Base-by-base conservation (phyloP, 2,888 invertebrate species). In the Ferrisia virgata region DNA sequence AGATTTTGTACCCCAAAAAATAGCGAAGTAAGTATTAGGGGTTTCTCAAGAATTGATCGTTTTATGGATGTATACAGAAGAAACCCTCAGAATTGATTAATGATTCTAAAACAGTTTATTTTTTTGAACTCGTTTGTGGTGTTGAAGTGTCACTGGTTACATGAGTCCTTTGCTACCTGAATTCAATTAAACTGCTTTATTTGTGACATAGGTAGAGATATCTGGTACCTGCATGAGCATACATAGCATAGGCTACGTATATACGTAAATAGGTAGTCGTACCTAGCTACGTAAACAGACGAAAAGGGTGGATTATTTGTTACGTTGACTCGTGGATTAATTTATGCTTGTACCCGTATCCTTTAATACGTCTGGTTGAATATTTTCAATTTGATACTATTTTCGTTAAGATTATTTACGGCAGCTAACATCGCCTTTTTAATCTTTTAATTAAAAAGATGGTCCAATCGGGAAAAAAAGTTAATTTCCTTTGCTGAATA, bases 401-500 rank as follows among this genome's bases (percentile, higher is more conserved):
- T 76, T 76, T 76, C 36, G 72, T 76, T 76, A 76, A 76, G 72
- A 36, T 76, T 76, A 36, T 76, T 76, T 76, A 76, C 72, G 36
- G 18, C 72, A 18, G 72, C 72, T 36, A 36, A 36, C 72, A 36
- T 76, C 28, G 33, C 72, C 72, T 76, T 76, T 76, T 36, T 76
- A 76, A 36, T 76, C 72, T 76, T 76, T 76, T 76, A 76, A 76
- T 76, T 76, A 76, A 76, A 76, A 76, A 76, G 33, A 76, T 36
- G 36, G 36, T 36, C 36, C 72, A 18, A 69, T 69, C n/a, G 18
- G 25, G n/a, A 72, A 72, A 76, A 76, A 76, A 76, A 76, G 72
- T 76, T 36, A 76, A 76, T 76, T 76, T 76, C 72, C 36, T 76
- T 36, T 36, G 11, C 18, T 18, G 28, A 76, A 76, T 76, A 76